A percentile compares a stretch with the other conserved stretches of the same genome.
Evolutionary conservation across 2,888 invertebrate genomes (phyloP).

Genomic region (Meiosimyza decipiens): DNA sequence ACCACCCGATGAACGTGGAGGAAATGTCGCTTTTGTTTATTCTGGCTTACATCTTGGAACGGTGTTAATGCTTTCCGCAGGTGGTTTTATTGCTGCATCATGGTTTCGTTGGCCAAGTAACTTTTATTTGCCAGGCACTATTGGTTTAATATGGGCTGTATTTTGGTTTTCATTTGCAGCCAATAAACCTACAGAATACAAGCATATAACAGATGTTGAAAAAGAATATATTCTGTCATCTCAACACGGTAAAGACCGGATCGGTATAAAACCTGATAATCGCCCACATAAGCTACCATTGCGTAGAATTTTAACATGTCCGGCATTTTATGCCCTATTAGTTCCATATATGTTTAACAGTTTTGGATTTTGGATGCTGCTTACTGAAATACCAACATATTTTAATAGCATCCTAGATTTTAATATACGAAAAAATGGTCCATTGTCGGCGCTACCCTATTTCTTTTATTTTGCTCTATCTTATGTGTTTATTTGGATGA

Average conservation of each 20-base stretch:
- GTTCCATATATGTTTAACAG: slow-evolving; percentile 75
- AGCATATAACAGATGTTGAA: slow-evolving; percentile 71
- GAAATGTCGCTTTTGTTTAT: slow-evolving; percentile 70
- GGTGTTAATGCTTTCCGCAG: slow-evolving; percentile 73
- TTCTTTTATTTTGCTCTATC: slow-evolving; percentile 69
- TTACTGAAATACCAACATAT: slow-evolving; percentile 78
- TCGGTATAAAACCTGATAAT: slow-evolving; percentile 51
- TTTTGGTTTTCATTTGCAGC: slow-evolving; percentile 71
- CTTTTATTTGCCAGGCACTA: slow-evolving; percentile 72
- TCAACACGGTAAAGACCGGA: slow-evolving; percentile 51
- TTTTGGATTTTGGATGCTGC: slow-evolving; percentile 80
- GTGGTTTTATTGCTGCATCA: slow-evolving; percentile 73
- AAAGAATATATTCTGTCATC: slow-evolving; percentile 72
- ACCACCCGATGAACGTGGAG: slow-evolving; percentile 72
- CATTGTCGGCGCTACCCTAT: slow-evolving; percentile 70
- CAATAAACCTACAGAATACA: slow-evolving; percentile 72
- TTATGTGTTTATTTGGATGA: slow-evolving; percentile 67
- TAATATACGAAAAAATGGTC: slow-evolving; percentile 75
- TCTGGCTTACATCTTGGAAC: slow-evolving; percentile 77
- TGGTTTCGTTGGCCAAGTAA: slow-evolving; percentile 75
- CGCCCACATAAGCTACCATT: slow-evolving; percentile 69
- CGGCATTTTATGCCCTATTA: slow-evolving; percentile 71
- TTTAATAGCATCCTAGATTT: slow-evolving; percentile 76
- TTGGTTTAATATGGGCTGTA: slow-evolving; percentile 69
- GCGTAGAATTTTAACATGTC: slow-evolving; percentile 73